A percentile compares a stretch with the other conserved stretches of the same genome.
Conservation (phyloP, 2,113 vertebrate genomes). For the Oreochromis niloticus region DNA sequence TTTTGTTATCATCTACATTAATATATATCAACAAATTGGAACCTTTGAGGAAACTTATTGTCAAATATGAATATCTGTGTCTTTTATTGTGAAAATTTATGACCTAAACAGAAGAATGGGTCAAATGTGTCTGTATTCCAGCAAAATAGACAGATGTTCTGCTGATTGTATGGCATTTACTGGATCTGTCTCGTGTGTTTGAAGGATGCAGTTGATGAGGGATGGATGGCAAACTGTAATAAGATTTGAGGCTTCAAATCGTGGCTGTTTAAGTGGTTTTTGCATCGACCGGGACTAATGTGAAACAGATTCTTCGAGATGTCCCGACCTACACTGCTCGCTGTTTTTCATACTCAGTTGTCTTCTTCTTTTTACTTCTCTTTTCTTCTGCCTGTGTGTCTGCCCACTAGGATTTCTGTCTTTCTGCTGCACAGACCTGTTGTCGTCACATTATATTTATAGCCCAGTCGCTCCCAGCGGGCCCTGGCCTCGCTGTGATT, state of each 20-base stretch:
- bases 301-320: neutral
- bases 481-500: neutral
- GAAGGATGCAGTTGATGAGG: neutral
- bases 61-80: neutral
- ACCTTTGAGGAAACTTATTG: neutral
- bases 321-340: neutral
- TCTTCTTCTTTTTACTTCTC: neutral
- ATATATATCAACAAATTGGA: neutral
- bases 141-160: neutral
- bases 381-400: neutral
- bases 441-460: slow-evolving; percentile 57
- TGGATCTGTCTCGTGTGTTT: neutral
- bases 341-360: neutral
- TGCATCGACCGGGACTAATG: neutral
- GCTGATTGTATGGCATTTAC: neutral
- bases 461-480: slow-evolving; percentile 33
- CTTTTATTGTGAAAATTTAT: neutral
- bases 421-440: neutral
- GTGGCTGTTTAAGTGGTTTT: neutral
- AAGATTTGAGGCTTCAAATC: neutral
- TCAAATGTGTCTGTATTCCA: neutral
- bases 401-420: neutral
- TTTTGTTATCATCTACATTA: neutral
- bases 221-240: neutral
- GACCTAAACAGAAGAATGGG: neutral